Percentiles rank a stretch among this genome's conserved stretches.
These are phyloP conservation scores for Rhinichthys osculus DNA, from an alignment of 2,797 vertebrate species.

Conservation along the genomic window DNA sequence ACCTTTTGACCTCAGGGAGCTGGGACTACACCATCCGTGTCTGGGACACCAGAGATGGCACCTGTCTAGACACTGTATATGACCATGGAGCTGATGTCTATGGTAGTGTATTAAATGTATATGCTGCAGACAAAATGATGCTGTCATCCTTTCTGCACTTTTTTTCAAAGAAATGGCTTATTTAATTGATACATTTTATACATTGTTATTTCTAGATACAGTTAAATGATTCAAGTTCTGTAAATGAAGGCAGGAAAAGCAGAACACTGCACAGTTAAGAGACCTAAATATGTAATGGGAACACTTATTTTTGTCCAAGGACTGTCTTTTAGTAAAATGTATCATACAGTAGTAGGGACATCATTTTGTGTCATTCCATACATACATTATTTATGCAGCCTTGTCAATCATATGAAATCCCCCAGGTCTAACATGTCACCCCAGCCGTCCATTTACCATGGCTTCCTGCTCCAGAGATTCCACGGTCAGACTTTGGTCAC, in stretches of 20 bases:
- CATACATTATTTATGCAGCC: not conserved
- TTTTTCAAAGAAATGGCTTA: not conserved
- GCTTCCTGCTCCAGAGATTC: conserved; percentile 97
- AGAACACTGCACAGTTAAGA: not conserved
- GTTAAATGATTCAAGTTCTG: not conserved
- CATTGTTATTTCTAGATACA: not conserved
- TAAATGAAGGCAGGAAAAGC: not conserved
- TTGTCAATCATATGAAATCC: conserved; percentile 4
- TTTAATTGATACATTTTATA: not conserved
- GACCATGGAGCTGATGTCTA: conserved; percentile 98
- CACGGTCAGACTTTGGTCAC: conserved; percentile 95
- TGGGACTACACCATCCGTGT: conserved; percentile 97
- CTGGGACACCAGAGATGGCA: conserved; percentile 95
- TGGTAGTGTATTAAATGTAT: conserved; percentile 74
- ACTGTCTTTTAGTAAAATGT: not conserved
- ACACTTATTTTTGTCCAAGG: not conserved
- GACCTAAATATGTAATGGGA: not conserved
- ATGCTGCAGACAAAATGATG: not conserved
- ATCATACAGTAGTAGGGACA: not conserved
- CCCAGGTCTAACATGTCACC: conserved; percentile 92
- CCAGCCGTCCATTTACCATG: conserved; percentile 93
- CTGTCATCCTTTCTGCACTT: not conserved
- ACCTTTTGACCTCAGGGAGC: conserved; percentile 91
- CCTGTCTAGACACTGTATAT: conserved; percentile 90
- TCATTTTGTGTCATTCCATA: conserved; percentile 5